phyloP scores from a whole-genome alignment of 2,113 vertebrate genomes.

The Rhynchomys soricoides region DNA sequence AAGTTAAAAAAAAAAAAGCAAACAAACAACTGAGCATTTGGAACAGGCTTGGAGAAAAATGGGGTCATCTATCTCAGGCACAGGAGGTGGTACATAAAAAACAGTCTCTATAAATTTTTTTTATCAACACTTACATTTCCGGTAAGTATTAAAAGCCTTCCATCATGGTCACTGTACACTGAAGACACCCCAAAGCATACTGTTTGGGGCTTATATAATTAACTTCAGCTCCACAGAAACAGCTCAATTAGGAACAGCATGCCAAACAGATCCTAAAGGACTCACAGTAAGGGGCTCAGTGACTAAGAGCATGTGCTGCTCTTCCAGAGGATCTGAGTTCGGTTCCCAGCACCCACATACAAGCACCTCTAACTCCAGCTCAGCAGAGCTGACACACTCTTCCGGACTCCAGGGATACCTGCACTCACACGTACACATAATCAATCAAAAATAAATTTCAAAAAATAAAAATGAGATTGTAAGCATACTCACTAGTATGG shows the following conservation, averaged over 20 bases:
- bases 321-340: background rate
- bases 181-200: constrained; percentile 22
- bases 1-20: background rate
- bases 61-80: background rate
- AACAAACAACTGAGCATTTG: constrained; percentile 25
- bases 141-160: background rate
- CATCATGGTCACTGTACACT: background rate
- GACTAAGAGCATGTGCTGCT: background rate
- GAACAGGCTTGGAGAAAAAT: constrained; percentile 19
- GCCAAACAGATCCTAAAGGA: background rate
- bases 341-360: too few relatives aligned
- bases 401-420: background rate
- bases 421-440: background rate
- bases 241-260: background rate
- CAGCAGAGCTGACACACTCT: background rate
- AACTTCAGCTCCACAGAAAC: background rate
- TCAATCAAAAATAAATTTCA: background rate
- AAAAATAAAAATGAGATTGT: background rate
- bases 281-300: background rate
- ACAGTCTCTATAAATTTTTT: constrained; percentile 32
- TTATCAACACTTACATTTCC: background rate
- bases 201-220: constrained; percentile 3
- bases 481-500: background rate
- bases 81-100: background rate
- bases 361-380: background rate